A percentile compares a stretch with the other conserved stretches of the same genome.
Conservation (phyloP, 2,888 invertebrate genomes). For the Drosophila melanocephala region DNA sequence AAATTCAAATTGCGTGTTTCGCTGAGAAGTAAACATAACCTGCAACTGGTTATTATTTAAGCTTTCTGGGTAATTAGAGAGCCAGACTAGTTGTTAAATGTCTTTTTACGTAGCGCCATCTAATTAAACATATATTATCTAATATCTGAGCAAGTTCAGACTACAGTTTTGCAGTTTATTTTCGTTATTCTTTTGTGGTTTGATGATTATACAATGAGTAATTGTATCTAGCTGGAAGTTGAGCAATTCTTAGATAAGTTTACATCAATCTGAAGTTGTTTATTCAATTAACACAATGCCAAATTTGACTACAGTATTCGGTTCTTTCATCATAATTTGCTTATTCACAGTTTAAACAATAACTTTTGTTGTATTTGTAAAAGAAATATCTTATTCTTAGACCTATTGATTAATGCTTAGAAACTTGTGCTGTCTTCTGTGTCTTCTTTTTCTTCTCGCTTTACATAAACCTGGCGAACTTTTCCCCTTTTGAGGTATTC, state of each 20-base stretch:
- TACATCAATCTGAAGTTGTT: too few species aligned
- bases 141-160: neutral
- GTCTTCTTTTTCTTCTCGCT: neutral
- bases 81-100: neutral
- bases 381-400: neutral
- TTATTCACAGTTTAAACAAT: neutral
- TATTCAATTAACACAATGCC: neutral
- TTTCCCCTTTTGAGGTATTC: neutral
- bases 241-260: neutral
- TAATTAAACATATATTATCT: neutral
- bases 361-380: neutral
- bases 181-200: neutral
- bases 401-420: neutral
- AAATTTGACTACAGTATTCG: neutral
- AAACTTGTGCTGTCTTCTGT: neutral
- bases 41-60: slow-evolving; percentile 5
- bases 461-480: neutral
- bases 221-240: neutral
- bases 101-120: slow-evolving; percentile 3
- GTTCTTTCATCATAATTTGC: neutral
- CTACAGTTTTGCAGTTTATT: neutral
- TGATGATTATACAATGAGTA: neutral
- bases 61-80: neutral
- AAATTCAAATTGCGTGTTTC: neutral
- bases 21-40: neutral